Evolutionary conservation across 2,888 invertebrate species (phyloP).

Genomic region (Mythimna lalbum): DNA sequence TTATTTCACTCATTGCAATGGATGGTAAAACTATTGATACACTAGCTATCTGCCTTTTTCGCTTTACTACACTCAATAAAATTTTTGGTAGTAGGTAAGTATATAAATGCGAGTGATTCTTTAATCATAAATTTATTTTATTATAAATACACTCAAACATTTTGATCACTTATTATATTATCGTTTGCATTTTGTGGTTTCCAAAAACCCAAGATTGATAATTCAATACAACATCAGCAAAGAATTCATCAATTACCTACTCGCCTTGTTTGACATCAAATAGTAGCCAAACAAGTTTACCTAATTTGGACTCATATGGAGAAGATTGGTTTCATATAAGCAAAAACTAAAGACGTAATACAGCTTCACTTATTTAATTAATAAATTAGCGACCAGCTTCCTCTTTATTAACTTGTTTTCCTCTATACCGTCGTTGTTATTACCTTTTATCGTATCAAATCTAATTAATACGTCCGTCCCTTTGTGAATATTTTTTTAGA

Average conservation of each 20-base stretch:
- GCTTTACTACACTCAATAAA: neutral
- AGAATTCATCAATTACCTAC: conserved; percentile 13
- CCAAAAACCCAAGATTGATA: neutral
- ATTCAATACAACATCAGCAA: conserved; percentile 1
- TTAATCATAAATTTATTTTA: neutral
- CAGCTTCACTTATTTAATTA: neutral
- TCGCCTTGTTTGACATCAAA: conserved; percentile 24
- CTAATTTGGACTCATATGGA: too few relatives aligned
- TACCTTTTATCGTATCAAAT: neutral
- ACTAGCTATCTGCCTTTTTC: too few relatives aligned
- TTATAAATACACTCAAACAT: neutral
- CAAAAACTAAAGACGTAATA: neutral
- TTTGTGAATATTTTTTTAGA: neutral
- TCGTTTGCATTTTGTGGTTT: conserved; percentile 7
- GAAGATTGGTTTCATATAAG: neutral
- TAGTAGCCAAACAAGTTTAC: conserved; percentile 22
- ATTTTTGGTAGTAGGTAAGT: neutral
- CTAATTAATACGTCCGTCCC: neutral
- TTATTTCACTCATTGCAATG: too few relatives aligned
- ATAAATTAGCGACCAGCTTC: conserved; percentile 15
- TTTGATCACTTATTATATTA: neutral
- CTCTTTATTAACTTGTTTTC: conserved; percentile 20
- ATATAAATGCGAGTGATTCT: neutral
- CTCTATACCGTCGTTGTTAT: neutral
- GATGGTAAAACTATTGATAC: too few relatives aligned